Conservation (phyloP, 2,888 invertebrate species). For the Eubasilissa splendida region DNA sequence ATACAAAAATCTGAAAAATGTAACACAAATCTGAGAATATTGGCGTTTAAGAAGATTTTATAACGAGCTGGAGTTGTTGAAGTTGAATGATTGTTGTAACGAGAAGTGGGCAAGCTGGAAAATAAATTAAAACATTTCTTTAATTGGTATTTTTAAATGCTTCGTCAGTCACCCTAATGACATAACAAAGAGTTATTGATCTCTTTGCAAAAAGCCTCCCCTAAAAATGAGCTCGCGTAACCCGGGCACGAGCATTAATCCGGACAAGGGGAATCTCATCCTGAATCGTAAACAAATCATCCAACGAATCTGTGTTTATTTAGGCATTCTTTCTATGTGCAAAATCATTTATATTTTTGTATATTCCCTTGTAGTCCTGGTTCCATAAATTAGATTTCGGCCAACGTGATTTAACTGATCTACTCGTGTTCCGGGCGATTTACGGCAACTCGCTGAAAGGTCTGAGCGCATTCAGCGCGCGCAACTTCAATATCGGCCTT, state of each 20-base stretch:
- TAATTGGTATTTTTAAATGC: too few species aligned
- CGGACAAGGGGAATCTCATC: neutral
- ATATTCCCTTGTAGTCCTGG: conserved; percentile 7
- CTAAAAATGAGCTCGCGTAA: neutral
- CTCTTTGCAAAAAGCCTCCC: too few species aligned
- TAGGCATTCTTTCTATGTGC: neutral
- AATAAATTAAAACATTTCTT: too few species aligned
- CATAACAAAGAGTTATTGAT: too few species aligned
- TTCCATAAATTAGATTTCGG: conserved; percentile 12
- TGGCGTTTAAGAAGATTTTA: too few species aligned
- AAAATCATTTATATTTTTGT: conserved; percentile 15
- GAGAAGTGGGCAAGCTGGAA: too few species aligned
- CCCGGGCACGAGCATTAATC: neutral
- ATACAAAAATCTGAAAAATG: too few species aligned
- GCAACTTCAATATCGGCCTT: neutral
- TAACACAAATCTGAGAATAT: too few species aligned
- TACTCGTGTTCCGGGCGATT: neutral
- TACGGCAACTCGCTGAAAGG: conserved; percentile 19
- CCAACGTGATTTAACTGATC: neutral
- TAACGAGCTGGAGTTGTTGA: too few species aligned
- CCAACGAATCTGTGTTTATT: neutral
- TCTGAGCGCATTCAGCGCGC: neutral
- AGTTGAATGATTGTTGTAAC: too few species aligned
- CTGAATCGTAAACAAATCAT: neutral
- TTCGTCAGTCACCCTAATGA: too few species aligned